Conservation (phyloP, 2,113 vertebrate genomes). For the Caloenas nicobarica region DNA sequence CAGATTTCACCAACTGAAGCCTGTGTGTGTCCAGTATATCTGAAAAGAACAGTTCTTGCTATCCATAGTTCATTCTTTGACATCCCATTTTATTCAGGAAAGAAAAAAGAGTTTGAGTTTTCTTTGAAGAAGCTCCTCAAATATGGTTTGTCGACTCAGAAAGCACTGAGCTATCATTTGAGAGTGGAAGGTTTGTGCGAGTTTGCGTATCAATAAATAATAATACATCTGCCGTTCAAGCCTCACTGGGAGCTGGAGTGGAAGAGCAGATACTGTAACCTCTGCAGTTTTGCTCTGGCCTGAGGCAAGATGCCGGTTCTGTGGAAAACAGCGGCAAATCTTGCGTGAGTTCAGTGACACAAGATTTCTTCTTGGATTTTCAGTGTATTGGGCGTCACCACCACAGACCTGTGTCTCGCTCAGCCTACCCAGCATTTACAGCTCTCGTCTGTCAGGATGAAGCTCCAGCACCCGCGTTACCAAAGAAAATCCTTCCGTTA, state of each 20-base stretch:
- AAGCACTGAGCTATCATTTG: slow-evolving; percentile 14
- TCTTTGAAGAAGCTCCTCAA: not conserved
- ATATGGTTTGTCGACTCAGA: not conserved
- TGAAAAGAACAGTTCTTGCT: not conserved
- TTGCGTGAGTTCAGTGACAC: not conserved
- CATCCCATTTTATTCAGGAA: not conserved
- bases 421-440: not conserved
- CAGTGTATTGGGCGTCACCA: not conserved
- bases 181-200: slow-evolving; percentile 25
- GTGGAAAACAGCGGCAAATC: not conserved
- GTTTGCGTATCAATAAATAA: slow-evolving; percentile 52
- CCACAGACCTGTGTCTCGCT: not conserved
- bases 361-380: not conserved
- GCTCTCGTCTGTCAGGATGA: not conserved
- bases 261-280: slow-evolving; percentile 49
- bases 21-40: not conserved
- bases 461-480: not conserved
- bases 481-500: not conserved
- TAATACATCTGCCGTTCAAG: slow-evolving; percentile 49
- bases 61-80: not conserved
- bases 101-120: not conserved
- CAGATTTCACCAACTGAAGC: not conserved
- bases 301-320: not conserved
- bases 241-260: slow-evolving; percentile 39
- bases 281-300: slow-evolving; percentile 62